Evolutionary conservation across 2,888 invertebrate species (phyloP), one percentile per base, ranked within the genome.

Genomic region (Leptopilina myrica): DNA sequence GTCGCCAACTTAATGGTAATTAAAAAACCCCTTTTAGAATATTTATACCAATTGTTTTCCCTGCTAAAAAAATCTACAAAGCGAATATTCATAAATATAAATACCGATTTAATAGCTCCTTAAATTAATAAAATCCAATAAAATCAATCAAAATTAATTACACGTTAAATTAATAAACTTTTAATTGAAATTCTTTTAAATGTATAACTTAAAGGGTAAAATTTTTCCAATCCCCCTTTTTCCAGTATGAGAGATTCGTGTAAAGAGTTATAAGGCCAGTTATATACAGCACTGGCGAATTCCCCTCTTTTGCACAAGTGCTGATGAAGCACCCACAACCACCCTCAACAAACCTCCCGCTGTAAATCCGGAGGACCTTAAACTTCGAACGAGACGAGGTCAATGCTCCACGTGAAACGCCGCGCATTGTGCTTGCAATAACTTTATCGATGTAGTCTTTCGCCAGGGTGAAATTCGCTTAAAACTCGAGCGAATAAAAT

Each of bases 351-450:
- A 20, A 33, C 33, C 33, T 33, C 33, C 81, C 85, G 85, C 86
- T 86, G 85, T 90, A 92, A 92, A 92, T 92, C 92, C 92, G 92
- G 92, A 78, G 79, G 82, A 82, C 83, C 83, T 83, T 83, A 81
- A 82, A 83, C 83, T 83, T 83, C 79, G 79, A 77, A 67, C 82
- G 80, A 78, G 80, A 83, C 83, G 84, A 84, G 84, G 84, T 85
- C 83, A 85, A 83, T 81, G 85, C 80, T 83, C 84, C 84, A 82
- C 83, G 80, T 81, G 83, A 80, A 78, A 33, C 82, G 80, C 33
- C 80, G 53, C 82, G 53, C 82, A 81, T 79, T 82, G 80, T 77
- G 75, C 77, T 79, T 76, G 69, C 69, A 73, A 53, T 53, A 56
- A 33, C 49, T 73, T 73, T 73, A 56, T 73, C 14, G 49, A 69